A percentile compares a stretch with the other conserved stretches of the same genome.
phyloP scores from a whole-genome alignment of 2,113 vertebrate genomes.

The Melanostigma gelatinosum region DNA sequence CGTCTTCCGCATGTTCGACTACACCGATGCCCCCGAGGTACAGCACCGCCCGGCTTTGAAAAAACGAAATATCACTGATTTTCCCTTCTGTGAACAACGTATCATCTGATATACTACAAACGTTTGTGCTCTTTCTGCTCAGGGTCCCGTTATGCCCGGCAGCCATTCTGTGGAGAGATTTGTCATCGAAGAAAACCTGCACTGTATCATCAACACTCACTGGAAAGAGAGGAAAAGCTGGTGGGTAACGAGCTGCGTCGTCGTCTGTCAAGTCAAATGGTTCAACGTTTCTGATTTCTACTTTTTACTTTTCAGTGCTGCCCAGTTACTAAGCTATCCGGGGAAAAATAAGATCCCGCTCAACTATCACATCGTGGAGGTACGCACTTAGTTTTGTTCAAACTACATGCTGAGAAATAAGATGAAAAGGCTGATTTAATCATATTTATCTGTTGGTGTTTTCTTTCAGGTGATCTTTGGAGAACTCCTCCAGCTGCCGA shows the following conservation, averaged over 20 bases:
- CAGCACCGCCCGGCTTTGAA: not conserved
- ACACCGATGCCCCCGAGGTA: conserved; percentile 96
- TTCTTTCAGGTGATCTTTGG: conserved; percentile 93
- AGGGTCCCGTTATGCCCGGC: conserved; percentile 99
- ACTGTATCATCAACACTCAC: conserved; percentile 96
- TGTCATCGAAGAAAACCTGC: conserved; percentile 98
- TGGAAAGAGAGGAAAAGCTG: conserved; percentile 97
- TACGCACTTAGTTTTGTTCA: conserved; percentile 49
- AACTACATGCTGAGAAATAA: rapidly evolving
- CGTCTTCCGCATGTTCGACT: conserved; percentile 98
- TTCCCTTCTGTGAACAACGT: not conserved
- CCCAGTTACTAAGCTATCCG: conserved; percentile 96
- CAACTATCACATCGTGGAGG: conserved; percentile 99
- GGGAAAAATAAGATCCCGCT: conserved; percentile 98
- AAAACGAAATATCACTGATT: not conserved
- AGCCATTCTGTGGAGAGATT: conserved; percentile 97
- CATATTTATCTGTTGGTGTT: not conserved
- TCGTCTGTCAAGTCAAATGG: not conserved
- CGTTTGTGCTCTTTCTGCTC: not conserved
- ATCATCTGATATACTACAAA: not conserved
- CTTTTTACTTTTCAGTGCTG: conserved; percentile 84
- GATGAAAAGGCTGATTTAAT: not conserved
- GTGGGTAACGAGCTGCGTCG: conserved; percentile 70
- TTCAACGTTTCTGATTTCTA: not conserved
- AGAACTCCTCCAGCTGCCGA: conserved; percentile 93